A percentile compares a stretch with the other conserved stretches of the same genome.
Evolutionary conservation across 2,888 invertebrate species (phyloP).

Genomic region (Amphipyra tragopoginis): DNA sequence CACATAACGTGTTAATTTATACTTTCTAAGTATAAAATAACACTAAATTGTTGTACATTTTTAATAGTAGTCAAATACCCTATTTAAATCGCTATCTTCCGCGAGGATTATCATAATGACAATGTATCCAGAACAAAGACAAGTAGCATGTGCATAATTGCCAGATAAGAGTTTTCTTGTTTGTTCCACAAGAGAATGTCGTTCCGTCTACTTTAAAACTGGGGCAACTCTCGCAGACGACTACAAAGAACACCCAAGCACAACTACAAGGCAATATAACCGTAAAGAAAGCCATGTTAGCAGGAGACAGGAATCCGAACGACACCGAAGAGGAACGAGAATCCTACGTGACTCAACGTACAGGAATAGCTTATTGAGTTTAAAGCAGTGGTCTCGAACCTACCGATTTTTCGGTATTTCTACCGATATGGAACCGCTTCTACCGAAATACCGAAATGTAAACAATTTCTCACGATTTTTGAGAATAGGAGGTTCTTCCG

Average conservation of each 20-base stretch:
- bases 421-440: no score
- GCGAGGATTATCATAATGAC: not conserved
- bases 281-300: slow-evolving; percentile 32
- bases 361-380: slow-evolving; percentile 25
- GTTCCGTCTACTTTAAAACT: slow-evolving; percentile 12
- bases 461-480: no score
- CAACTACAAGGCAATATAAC: slow-evolving; percentile 17
- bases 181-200: slow-evolving; percentile 1
- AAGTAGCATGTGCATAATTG: not conserved
- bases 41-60: no score
- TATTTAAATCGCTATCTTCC: no score
- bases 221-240: not conserved
- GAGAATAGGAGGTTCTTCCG: no score
- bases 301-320: slow-evolving; percentile 30
- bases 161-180: not conserved
- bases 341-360: slow-evolving; percentile 29
- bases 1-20: no score
- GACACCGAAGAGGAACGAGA: slow-evolving; percentile 17
- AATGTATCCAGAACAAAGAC: not conserved
- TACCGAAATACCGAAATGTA: no score
- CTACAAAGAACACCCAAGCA: slow-evolving; percentile 18
- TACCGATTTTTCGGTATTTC: no score
- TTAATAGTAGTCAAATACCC: no score
- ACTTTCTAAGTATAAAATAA: no score
- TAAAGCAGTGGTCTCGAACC: no score